Evolutionary conservation across 2,113 vertebrate species (phyloP), one percentile per base, ranked within the genome.

Genomic region (Electrona antarctica): DNA sequence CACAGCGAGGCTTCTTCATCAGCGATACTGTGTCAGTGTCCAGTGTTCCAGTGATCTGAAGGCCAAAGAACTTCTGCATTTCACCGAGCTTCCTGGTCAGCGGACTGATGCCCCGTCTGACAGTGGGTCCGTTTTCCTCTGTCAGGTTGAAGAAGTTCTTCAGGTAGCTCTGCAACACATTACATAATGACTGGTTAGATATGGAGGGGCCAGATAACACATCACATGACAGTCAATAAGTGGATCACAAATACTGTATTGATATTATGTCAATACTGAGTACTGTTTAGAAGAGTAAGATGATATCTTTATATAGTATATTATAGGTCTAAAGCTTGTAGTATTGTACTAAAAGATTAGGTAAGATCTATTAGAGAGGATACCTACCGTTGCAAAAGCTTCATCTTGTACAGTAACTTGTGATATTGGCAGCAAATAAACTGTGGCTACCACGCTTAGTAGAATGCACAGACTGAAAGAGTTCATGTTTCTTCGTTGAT

Each of bases 1-100:
- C 95, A 72, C 95, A 97, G 64, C 92, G 83, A 3, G 77, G 78
- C 80, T 95, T 95, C 60, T 94, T 95, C 90, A 95, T 94, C 70
- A 93, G 1, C 12, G 89, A 71, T 77, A 96, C 0, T 0, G 94
- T 95, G 1, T 88, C 76, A 0, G 79, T 52, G 61, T 96, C 89
- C 79, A 94, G 58, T 2, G 68, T 86, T 0, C 95, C 95, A 0
- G 90, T 96, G 79, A 97, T 84, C 7, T 90, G 6, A 11, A 97
- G 74, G 0, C 90, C 85, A 1, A 95, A 94, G 78, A 96, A 97
- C 58, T 64, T 65, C 84, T 97, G 95, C 95, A 96, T 96, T 87
- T 96, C 93, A 69, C 65, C 84, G 60, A 96, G 86, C 85, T 95
- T 97, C 74, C 9, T 9, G 50, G 0, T 82, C 63, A 82, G 0